Evolutionary conservation across 2,797 vertebrate species (phyloP).

Genomic region (Sphaeramia orbicularis): DNA sequence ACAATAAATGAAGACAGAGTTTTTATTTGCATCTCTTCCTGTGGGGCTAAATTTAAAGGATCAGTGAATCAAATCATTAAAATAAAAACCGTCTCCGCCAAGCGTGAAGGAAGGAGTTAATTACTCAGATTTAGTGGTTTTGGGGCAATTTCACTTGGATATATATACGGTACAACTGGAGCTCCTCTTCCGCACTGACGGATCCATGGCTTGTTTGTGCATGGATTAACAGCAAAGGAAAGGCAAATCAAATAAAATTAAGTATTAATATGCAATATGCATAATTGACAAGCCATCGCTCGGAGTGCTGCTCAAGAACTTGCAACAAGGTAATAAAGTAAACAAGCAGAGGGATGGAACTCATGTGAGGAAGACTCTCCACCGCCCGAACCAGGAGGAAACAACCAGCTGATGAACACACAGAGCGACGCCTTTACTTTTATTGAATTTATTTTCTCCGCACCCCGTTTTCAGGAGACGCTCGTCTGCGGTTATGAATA

Average conservation of each 20-base stretch:
- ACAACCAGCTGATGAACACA: too few relatives aligned
- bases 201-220: conserved; percentile 69
- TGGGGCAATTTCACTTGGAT: conserved; percentile 55
- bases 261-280: conserved; percentile 78
- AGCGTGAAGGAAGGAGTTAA: conserved; percentile 87
- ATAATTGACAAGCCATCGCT: conserved; percentile 71
- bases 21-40: conserved; percentile 78
- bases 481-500: too few relatives aligned
- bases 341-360: too few relatives aligned
- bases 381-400: too few relatives aligned
- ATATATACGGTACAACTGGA: conserved; percentile 41
- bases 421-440: too few relatives aligned
- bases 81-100: conserved; percentile 77
- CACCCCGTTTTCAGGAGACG: too few relatives aligned
- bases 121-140: conserved; percentile 77
- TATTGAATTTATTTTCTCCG: too few relatives aligned
- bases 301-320: conserved; percentile 63
- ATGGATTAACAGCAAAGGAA: conserved; percentile 69
- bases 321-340: conserved; percentile 67
- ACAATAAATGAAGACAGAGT: conserved; percentile 75
- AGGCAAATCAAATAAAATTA: conserved; percentile 78
- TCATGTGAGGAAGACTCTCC: too few relatives aligned
- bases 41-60: conserved; percentile 86
- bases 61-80: conserved; percentile 90
- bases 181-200: conserved; percentile 64